These are phyloP conservation scores for Metopolophium dirhodum DNA, from an alignment of 1,140 invertebrate species.

Conservation along the genomic window DNA sequence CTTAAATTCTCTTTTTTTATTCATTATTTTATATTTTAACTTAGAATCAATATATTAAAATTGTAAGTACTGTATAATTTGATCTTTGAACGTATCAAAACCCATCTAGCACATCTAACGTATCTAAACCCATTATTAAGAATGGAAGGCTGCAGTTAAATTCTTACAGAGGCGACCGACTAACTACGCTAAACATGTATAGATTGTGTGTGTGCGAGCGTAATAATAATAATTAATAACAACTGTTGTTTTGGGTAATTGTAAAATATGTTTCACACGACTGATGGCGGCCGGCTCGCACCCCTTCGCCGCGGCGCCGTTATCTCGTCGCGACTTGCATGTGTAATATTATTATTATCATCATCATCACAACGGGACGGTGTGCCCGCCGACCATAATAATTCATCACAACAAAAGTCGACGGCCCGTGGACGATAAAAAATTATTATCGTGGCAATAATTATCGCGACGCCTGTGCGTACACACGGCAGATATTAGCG, in stretches of 20 bases:
- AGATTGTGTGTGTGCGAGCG: neutral
- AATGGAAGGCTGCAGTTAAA: no score
- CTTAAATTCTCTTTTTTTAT: no score
- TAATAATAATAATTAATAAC: slow-evolving; percentile 48
- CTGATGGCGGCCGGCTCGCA: neutral
- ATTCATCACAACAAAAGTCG: neutral
- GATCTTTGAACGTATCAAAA: no score
- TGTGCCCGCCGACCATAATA: neutral
- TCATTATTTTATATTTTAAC: no score
- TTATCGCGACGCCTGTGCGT: neutral
- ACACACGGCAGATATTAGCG: neutral
- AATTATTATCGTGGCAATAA: neutral
- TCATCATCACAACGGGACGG: neutral
- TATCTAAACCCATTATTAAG: no score
- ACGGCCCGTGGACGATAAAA: neutral
- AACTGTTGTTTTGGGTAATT: slow-evolving; percentile 44
- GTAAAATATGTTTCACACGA: slow-evolving; percentile 19
- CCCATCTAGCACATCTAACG: no score
- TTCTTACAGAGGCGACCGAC: no score
- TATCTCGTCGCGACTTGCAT: neutral
- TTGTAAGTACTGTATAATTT: no score
- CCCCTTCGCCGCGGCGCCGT: neutral
- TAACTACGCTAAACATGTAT: no score
- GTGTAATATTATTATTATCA: neutral
- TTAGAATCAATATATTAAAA: no score